Evolutionary conservation across 2,888 invertebrate species (phyloP).

Genomic region (Calephelis perditalis): DNA sequence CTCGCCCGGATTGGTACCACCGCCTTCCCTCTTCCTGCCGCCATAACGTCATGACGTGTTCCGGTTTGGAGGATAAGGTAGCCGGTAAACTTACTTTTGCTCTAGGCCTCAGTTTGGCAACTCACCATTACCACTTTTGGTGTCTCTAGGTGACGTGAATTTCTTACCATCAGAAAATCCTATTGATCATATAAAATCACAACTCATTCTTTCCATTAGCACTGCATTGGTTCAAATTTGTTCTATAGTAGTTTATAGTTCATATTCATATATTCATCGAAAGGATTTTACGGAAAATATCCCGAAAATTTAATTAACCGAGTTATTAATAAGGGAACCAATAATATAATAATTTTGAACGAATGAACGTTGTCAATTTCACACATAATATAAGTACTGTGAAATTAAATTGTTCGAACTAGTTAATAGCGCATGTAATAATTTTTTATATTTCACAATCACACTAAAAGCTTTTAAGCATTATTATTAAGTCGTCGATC

Average conservation of each 20-base stretch:
- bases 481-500: no score
- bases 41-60: no score
- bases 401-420: neutral
- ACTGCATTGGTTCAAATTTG: neutral
- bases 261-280: neutral
- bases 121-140: no score
- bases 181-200: conserved; percentile 5
- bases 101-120: no score
- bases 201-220: neutral
- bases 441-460: neutral
- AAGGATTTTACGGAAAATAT: conserved; percentile 1
- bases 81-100: no score
- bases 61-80: no score
- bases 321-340: conserved; percentile 2
- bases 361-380: conserved; percentile 3
- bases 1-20: no score
- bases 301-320: neutral
- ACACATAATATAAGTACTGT: neutral
- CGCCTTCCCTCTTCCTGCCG: no score
- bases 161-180: no score
- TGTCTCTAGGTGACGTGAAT: no score
- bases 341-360: conserved; percentile 3
- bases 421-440: neutral
- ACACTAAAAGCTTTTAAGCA: neutral
- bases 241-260: neutral